Conservation (phyloP, 2,888 invertebrate species). For the Rhagonycha fulva region DNA sequence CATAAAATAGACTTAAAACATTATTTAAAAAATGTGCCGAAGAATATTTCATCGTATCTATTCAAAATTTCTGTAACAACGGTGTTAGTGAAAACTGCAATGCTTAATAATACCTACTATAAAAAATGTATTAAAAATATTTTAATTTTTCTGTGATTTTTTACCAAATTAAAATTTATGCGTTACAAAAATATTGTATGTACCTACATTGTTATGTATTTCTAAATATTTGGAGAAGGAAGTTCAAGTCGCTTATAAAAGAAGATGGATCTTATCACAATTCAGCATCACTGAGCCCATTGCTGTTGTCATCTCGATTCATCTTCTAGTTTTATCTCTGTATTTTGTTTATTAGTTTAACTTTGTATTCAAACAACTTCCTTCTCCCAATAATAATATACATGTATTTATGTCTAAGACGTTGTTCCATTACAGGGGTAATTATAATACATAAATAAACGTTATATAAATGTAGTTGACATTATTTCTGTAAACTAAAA, state of each 20-base stretch:
- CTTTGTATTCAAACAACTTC: neutral
- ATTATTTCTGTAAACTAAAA: neutral
- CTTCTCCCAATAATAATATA: neutral
- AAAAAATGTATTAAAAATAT: neutral
- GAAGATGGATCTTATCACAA: neutral
- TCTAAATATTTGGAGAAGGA: neutral
- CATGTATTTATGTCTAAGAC: neutral
- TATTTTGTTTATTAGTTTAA: neutral
- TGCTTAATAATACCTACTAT: neutral
- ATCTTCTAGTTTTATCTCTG: neutral
- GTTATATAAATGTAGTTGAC: neutral
- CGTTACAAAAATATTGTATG: neutral
- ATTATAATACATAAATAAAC: neutral
- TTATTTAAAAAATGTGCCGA: conserved; percentile 21
- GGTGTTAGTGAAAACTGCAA: neutral
- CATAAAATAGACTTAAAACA: neutral
- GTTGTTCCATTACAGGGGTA: neutral
- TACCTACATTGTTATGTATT: neutral
- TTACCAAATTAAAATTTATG: neutral
- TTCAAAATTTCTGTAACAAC: neutral
- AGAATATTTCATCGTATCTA: neutral
- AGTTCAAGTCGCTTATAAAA: neutral
- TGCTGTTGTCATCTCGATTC: neutral
- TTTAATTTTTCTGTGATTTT: neutral
- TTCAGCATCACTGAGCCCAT: conserved; percentile 2